Evolutionary conservation across 2,888 invertebrate species (phyloP).

Genomic region (Heliconius ethilla): DNA sequence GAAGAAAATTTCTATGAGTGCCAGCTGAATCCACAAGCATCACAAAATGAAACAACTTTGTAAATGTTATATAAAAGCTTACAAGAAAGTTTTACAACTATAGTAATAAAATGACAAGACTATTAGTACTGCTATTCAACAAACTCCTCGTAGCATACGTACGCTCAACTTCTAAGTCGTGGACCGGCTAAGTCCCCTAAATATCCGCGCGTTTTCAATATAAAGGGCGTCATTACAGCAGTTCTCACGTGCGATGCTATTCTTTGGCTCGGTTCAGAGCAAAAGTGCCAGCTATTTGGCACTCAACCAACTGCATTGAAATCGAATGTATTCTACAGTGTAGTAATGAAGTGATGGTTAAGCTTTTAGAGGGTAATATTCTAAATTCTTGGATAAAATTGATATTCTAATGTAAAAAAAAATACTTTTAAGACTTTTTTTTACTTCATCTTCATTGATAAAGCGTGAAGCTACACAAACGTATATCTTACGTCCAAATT

Average conservation of each 20-base stretch:
- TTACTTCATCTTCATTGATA: too few species aligned
- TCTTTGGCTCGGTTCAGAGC: slow-evolving; percentile 28
- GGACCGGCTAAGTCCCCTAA: not conserved
- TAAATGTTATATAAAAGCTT: not conserved
- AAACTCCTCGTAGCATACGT: too few species aligned
- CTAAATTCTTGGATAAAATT: not conserved
- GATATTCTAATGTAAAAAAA: not conserved
- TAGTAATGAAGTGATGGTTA: slow-evolving; percentile 31
- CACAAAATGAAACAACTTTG: not conserved
- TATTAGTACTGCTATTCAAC: not conserved
- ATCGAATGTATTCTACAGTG: slow-evolving; percentile 32
- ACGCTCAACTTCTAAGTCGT: not conserved
- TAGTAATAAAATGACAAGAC: not conserved
- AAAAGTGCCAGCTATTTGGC: slow-evolving; percentile 36
- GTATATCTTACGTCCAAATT: not conserved
- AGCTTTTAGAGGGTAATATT: slow-evolving; percentile 16
- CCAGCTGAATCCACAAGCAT: not conserved
- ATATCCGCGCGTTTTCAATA: slow-evolving; percentile 19
- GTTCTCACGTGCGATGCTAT: slow-evolving; percentile 32
- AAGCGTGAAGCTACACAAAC: not conserved
- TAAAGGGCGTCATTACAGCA: slow-evolving; percentile 27
- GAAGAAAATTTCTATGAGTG: not conserved
- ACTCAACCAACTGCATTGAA: slow-evolving; percentile 34
- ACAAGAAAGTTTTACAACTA: not conserved
- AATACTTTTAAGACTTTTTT: too few species aligned